These are phyloP conservation scores for Notodonta dromedarius DNA, from an alignment of 2,888 invertebrate genomes.

Conservation along the genomic window DNA sequence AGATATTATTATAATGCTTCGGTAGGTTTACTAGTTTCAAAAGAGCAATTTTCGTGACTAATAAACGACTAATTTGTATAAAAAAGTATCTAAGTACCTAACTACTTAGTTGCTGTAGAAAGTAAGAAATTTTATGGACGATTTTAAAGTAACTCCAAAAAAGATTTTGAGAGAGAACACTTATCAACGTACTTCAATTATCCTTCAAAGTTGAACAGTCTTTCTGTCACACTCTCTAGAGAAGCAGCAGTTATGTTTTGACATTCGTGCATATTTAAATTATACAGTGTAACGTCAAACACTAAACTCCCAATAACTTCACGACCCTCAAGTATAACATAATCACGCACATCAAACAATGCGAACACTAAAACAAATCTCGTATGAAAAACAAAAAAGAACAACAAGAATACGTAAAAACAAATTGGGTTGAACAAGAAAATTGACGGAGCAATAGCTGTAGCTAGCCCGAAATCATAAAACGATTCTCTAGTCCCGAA, in stretches of 20 bases:
- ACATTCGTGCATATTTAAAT: too few species aligned
- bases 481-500: slow-evolving; percentile 52
- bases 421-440: slow-evolving; percentile 38
- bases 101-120: not conserved
- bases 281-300: not conserved
- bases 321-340: not conserved
- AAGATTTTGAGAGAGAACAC: too few species aligned
- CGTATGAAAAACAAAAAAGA: slow-evolving; percentile 1
- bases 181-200: not conserved
- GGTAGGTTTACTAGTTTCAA: not conserved
- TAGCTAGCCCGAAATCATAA: slow-evolving; percentile 49
- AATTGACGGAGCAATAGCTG: slow-evolving; percentile 24
- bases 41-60: not conserved
- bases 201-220: too few species aligned
- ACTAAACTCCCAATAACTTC: not conserved
- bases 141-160: not conserved
- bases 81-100: not conserved
- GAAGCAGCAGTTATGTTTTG: too few species aligned
- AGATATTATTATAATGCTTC: slow-evolving; percentile 1
- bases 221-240: too few species aligned
- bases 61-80: not conserved
- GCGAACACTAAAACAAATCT: not conserved
- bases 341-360: slow-evolving; percentile 3
- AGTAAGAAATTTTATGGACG: not conserved
- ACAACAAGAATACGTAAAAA: slow-evolving; percentile 23